phyloP scores from a whole-genome alignment of 2,113 vertebrate species.

The Puffinus mauretanicus region DNA sequence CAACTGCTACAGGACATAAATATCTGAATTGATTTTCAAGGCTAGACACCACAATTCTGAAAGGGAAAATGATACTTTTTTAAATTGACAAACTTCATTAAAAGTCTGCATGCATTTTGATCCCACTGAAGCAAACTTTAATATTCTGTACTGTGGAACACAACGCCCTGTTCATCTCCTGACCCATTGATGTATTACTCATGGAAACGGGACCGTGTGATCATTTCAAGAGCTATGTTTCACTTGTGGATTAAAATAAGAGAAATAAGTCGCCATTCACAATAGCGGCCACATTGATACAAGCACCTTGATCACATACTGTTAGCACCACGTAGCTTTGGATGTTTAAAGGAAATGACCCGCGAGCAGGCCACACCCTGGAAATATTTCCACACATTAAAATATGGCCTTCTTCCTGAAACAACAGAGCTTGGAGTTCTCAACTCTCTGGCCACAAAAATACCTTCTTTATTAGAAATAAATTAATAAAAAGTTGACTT shows the following conservation, averaged over 20 bases:
- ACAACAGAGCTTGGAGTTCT: not conserved
- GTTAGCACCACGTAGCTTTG: not conserved
- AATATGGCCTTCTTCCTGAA: not conserved
- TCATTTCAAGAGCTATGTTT: not conserved
- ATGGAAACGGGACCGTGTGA: not conserved
- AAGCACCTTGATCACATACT: not conserved
- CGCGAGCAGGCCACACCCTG: not conserved
- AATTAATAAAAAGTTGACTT: not conserved
- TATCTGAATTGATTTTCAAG: slow-evolving; percentile 50
- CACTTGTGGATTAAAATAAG: not conserved
- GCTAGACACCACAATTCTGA: slow-evolving; percentile 33
- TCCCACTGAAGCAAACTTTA: not conserved
- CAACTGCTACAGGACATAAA: slow-evolving; percentile 50
- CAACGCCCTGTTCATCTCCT: not conserved
- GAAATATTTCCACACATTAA: not conserved
- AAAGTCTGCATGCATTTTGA: not conserved
- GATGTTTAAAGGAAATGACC: not conserved
- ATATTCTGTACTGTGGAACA: not conserved
- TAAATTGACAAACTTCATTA: not conserved
- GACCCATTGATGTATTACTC: not conserved
- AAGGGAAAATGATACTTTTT: not conserved
- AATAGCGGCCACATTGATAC: not conserved
- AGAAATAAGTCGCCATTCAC: not conserved
- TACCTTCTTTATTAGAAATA: not conserved
- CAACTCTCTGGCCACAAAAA: not conserved